A percentile compares a stretch with the other conserved stretches of the same genome.
phyloP scores from a whole-genome alignment of 2,797 vertebrate genomes.

The Chloroceryle amazona region DNA sequence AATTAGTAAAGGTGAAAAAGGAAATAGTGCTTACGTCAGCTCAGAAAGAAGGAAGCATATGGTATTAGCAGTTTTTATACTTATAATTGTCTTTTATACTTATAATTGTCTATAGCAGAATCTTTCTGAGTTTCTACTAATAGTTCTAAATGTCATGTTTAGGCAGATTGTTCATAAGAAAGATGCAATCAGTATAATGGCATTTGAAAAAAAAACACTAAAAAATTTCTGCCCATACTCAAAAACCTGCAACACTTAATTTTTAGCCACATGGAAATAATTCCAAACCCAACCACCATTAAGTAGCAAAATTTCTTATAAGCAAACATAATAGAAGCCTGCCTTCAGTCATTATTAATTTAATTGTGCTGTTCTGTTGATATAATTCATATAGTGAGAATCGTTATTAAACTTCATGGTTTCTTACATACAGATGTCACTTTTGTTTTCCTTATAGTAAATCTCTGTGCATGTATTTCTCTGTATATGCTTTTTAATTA shows the following conservation, averaged over 20 bases:
- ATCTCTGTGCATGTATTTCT: neutral
- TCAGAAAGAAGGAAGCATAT: neutral
- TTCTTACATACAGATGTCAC: neutral
- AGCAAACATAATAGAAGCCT: neutral
- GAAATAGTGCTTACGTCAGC: neutral
- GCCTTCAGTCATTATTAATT: neutral
- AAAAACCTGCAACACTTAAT: neutral
- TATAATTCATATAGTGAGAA: neutral
- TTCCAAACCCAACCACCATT: neutral
- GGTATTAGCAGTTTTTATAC: neutral
- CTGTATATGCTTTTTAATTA: neutral
- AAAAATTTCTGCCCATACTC: neutral
- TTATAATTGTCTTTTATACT: too few species aligned
- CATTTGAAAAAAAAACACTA: neutral
- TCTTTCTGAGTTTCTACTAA: neutral
- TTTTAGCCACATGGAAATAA: neutral
- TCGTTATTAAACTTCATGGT: neutral
- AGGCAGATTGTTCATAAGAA: neutral
- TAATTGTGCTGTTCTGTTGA: neutral
- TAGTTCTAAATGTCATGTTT: neutral
- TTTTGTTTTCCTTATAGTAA: neutral
- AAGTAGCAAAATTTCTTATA: neutral
- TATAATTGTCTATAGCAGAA: neutral
- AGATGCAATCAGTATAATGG: neutral
- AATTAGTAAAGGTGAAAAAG: conserved; percentile 20